These are phyloP conservation scores for Syngnathoides biaculeatus DNA, from an alignment of 2,113 vertebrate genomes.

Conservation along the genomic window DNA sequence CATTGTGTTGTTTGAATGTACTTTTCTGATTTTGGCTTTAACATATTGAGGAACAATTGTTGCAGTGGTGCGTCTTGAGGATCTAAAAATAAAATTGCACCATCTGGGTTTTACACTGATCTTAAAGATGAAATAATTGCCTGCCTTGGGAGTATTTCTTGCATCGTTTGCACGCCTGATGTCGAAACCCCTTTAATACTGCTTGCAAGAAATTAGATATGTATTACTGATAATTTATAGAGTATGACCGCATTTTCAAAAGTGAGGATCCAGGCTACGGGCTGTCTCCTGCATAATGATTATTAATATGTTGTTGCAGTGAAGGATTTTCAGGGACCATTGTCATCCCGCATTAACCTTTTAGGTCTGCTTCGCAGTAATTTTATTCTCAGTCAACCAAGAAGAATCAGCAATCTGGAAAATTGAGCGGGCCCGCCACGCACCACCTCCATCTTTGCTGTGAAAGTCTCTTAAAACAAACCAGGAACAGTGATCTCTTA, in stretches of 20 bases:
- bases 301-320: conserved; percentile 23
- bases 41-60: not conserved
- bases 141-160: conserved; percentile 3
- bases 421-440: conserved; percentile 24
- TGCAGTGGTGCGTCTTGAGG: not conserved
- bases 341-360: conserved; percentile 30
- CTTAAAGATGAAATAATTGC: conserved; percentile 3
- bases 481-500: conserved; percentile 5
- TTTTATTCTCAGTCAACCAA: conserved; percentile 27
- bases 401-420: conserved; percentile 24
- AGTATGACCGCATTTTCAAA: conserved; percentile 7
- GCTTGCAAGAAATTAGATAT: conserved; percentile 2
- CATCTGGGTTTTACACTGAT: conserved; percentile 10
- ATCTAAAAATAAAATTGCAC: conserved; percentile 17
- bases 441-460: not conserved
- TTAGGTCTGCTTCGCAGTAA: conserved; percentile 8
- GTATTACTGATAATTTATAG: not conserved
- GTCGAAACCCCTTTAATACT: not conserved
- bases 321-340: conserved; percentile 22
- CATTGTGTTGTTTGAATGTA: not conserved
- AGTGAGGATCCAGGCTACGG: conserved; percentile 7
- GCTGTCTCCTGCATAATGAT: conserved; percentile 23
- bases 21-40: conserved; percentile 4
- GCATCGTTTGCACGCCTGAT: not conserved
- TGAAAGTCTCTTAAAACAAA: not conserved